Conservation (phyloP, 2,888 invertebrate genomes). For the Melipona beecheii region DNA sequence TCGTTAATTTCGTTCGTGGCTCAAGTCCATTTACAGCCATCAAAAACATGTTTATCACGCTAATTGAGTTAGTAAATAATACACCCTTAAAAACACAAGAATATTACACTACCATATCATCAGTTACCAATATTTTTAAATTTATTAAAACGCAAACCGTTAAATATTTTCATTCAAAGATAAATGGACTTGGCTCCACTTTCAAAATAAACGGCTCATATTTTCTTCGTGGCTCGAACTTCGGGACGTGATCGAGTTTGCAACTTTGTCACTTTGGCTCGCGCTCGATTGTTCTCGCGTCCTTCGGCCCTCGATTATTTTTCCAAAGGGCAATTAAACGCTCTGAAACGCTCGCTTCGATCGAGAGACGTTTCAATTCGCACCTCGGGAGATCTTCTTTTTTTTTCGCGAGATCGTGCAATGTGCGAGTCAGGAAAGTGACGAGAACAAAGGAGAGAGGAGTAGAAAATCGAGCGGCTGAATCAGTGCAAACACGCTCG, state of each 20-base stretch:
- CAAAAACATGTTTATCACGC: too few relatives aligned
- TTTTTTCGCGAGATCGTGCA: background rate
- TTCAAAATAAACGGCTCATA: too few relatives aligned
- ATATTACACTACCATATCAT: too few relatives aligned
- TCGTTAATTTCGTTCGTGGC: too few relatives aligned
- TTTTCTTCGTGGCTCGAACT: slow-evolving; percentile 1
- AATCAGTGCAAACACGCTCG: slow-evolving; percentile 27
- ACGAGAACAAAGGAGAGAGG: background rate
- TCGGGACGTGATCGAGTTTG: background rate
- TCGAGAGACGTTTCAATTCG: background rate
- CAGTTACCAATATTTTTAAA: too few relatives aligned
- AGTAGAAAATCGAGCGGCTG: background rate
- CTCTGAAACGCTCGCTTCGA: slow-evolving; percentile 11
- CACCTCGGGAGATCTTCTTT: background rate
- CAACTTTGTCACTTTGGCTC: background rate
- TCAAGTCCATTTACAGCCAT: too few relatives aligned
- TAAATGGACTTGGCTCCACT: too few relatives aligned
- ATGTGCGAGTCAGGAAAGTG: too few relatives aligned
- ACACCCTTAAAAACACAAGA: too few relatives aligned
- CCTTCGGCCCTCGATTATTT: slow-evolving; percentile 3
- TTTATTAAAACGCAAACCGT: too few relatives aligned
- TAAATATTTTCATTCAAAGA: too few relatives aligned
- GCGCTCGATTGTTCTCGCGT: background rate
- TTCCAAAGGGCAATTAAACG: slow-evolving; percentile 14
- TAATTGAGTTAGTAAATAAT: too few relatives aligned